These are phyloP conservation scores for Enoplolaimus lenunculus DNA, from an alignment of 2,888 invertebrate species.

Conservation along the genomic window DNA sequence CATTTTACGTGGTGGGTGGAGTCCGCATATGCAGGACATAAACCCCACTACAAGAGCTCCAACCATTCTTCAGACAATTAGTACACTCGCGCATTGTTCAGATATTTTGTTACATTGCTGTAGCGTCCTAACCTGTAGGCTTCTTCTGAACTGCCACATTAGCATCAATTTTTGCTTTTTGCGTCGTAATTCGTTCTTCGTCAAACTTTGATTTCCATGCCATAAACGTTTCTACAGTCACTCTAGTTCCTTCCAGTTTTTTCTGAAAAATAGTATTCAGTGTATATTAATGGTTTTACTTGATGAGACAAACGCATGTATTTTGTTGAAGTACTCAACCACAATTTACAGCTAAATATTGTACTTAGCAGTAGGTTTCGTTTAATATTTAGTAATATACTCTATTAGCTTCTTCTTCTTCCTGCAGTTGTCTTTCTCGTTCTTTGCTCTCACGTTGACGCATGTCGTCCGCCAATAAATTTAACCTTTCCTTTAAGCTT, in stretches of 20 bases:
- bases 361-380: too few species aligned
- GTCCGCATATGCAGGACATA: too few species aligned
- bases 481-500: constrained; percentile 62
- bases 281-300: constrained; percentile 9
- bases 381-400: too few species aligned
- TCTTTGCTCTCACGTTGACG: constrained; percentile 37
- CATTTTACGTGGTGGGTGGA: too few species aligned
- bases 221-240: constrained; percentile 84
- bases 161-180: not conserved
- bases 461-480: constrained; percentile 65
- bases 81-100: too few species aligned
- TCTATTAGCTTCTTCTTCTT: constrained; percentile 66
- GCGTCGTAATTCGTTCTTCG: constrained; percentile 52
- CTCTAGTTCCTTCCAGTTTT: constrained; percentile 73
- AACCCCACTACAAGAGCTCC: too few species aligned
- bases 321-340: too few species aligned
- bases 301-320: too few species aligned
- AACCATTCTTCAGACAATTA: too few species aligned
- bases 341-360: too few species aligned
- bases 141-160: not conserved
- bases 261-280: constrained; percentile 39
- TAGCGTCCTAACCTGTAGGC: constrained; percentile 13
- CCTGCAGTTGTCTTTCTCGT: not conserved
- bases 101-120: too few species aligned
- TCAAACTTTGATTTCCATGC: constrained; percentile 88